Conservation (phyloP, 2,113 vertebrate species). For the Channa argus region DNA sequence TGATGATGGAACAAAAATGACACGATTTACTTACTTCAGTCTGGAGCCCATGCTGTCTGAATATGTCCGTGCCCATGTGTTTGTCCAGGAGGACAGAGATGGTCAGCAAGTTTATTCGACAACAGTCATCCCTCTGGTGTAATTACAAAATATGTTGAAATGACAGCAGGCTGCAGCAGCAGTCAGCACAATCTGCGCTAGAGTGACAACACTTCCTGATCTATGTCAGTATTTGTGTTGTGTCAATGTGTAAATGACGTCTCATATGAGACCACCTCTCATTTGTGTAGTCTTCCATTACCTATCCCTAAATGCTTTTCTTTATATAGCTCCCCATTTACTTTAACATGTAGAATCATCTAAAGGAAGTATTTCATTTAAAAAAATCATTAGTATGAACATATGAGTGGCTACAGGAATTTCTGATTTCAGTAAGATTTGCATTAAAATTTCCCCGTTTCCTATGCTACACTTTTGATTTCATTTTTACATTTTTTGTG, state of each 20-base stretch:
- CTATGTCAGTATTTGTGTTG: constrained; percentile 53
- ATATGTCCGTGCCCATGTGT: constrained; percentile 71
- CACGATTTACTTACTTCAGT: constrained; percentile 78
- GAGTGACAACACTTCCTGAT: constrained; percentile 83
- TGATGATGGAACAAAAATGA: constrained; percentile 44
- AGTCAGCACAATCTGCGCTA: constrained; percentile 53
- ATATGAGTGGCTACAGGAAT: too few species aligned
- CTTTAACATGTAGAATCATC: too few species aligned
- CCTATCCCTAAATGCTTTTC: too few species aligned
- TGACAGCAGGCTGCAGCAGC: constrained; percentile 22
- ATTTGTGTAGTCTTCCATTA: too few species aligned
- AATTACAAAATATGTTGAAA: neutral
- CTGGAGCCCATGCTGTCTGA: constrained; percentile 82
- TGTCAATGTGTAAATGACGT: constrained; percentile 54
- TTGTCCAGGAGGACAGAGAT: constrained; percentile 35
- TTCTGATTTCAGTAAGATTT: too few species aligned
- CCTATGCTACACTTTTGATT: neutral
- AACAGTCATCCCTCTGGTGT: constrained; percentile 23
- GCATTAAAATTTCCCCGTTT: too few species aligned
- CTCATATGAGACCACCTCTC: constrained; percentile 15
- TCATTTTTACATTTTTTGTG: neutral
- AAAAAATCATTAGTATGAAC: too few species aligned
- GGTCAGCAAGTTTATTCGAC: constrained; percentile 22
- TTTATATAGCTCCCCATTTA: too few species aligned
- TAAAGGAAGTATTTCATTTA: too few species aligned